Base-by-base conservation (phyloP, 2,888 invertebrate genomes). In the Sarcophaga rosellei region DNA sequence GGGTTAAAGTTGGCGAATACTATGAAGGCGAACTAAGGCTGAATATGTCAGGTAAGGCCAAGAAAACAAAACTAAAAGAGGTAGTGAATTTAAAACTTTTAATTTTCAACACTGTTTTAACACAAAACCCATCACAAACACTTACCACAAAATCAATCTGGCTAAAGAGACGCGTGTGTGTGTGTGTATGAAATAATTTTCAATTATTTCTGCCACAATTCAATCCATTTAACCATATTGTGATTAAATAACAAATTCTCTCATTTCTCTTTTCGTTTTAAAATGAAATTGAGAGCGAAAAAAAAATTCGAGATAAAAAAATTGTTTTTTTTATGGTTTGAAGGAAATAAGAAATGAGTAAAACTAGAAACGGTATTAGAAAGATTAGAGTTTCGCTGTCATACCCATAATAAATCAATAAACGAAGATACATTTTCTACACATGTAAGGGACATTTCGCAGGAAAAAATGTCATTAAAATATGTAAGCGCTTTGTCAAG, bases 1-100 rank as follows among this genome's bases (percentile, higher is more conserved):
- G 98, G 98, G 95, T 97, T 57, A 95, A 96, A 87, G 97, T 98
- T 0, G 98, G 98, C 0, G 96, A 97, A 92, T 98, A 98, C 91
- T 94, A 96, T 88, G 96, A 97, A 90, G 98, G 97, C 23, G 95
- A 95, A 90, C 94, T 98, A 15, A 94, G 95, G 72, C 94, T 98
- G n/a, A 95, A 97, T 91, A 95, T 97, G 94, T 94, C 96, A 89
- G 96, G 97, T 97, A 93, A 94, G 5, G 53, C 59, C 15, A 10
- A 12, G 4, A 75, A 21, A 2, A 23, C 25, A 1, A 23, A 35
- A 35, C 6, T 35, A 6, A 35, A 35, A 35, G 6, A 35, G 0
- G 35, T 35, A 6, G 5, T 35, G 6, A 6, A 6, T 35, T 35
- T 6, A 35, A 35, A 35, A 35, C 35, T 35, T 35, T 35, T 6